Evolutionary conservation across 2,113 vertebrate genomes (phyloP).

Genomic region (Deroptyus accipitrinus): DNA sequence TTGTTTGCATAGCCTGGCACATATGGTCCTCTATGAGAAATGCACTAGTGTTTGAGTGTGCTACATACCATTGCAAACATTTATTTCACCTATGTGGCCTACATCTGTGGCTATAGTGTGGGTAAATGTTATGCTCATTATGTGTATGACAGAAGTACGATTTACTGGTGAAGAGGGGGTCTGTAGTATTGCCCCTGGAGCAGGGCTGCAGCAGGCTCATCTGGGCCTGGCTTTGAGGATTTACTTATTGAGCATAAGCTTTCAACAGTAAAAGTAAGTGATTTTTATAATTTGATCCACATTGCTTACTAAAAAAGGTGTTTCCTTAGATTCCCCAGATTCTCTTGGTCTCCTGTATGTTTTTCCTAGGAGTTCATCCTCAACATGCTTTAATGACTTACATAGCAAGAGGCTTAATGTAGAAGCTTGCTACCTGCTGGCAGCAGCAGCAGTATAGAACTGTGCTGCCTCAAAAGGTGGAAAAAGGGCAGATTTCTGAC

Average conservation of each 20-base stretch:
- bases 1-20: neutral
- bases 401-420: fast-evolving
- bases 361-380: neutral
- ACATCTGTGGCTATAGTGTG: neutral
- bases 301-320: neutral
- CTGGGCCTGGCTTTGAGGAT: neutral
- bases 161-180: neutral
- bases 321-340: neutral
- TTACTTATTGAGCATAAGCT: neutral
- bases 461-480: neutral
- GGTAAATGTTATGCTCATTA: neutral
- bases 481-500: neutral
- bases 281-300: neutral
- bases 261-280: neutral
- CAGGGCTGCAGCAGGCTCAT: neutral
- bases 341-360: neutral
- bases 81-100: neutral
- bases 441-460: neutral
- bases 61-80: neutral
- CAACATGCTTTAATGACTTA: neutral
- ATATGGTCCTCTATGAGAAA: neutral
- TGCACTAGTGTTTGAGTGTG: neutral
- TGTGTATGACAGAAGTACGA: neutral
- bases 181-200: neutral
- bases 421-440: neutral